Evolutionary conservation across 2,113 vertebrate species (phyloP), one percentile per base, ranked within the genome.

Genomic region (Megaceryle maxima): DNA sequence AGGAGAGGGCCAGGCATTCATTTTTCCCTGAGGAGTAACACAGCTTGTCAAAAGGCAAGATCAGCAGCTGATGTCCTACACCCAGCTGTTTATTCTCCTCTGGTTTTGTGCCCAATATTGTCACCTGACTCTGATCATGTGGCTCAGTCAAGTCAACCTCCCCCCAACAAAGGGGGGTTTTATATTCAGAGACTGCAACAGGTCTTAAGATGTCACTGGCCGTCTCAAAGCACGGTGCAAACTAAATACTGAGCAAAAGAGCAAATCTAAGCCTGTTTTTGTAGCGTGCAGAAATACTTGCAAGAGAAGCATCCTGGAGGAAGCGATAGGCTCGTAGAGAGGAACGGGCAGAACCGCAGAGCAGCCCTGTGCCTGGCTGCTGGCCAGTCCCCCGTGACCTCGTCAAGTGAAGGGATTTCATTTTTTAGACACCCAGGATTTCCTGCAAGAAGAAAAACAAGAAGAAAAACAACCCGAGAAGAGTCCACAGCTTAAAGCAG

Each of bases 121-220:
- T 96, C 97, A 97, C 92, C 97, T 97, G 97, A 97, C 95, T 87
- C 83, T 2, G 80, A 94, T 97, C 97, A 97, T 96, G 97, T 12
- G 95, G 83, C 74, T 92, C 69, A 26, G 77, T 16, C 73, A 55
- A 88, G 51, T 53, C 83, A 91, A 72, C 63, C 59, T 66, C 51
- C 51, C 51, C 51, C 51, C 25, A 75, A 55, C 90, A 96, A 83
- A 94, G 69, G 20, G 33, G 29, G 69, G 20, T 19, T 55, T 93
- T 92, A 75, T 84, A 13, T 8, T 66, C 9, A 0, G 76, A 81
- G 77, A 0, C 53, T 39, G 57, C 50, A 44, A 6, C 63, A 62
- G 50, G 53, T 29, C 92, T 35, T 16, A 41, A 55, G 76, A 57
- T 0, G 0, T 59, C 5, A 3, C 4, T 3, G 2, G 63, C 46